phyloP scores from a whole-genome alignment of 2,113 vertebrate species.

The Okapia johnstoni region DNA sequence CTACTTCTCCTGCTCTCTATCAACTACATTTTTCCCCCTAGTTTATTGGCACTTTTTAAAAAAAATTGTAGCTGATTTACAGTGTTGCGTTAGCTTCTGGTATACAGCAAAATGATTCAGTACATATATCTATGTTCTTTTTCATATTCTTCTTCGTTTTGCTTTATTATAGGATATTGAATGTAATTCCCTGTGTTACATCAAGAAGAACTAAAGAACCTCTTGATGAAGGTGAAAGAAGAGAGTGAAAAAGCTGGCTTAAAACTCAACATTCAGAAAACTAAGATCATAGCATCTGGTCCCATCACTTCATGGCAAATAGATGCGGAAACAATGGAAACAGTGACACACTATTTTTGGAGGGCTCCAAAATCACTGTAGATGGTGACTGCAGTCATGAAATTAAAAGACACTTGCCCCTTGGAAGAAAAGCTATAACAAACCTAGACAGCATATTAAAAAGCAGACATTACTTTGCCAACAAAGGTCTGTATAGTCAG shows the following conservation, averaged over 20 bases:
- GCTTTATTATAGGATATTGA: not conserved
- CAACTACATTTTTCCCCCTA: not conserved
- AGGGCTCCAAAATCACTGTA: not conserved
- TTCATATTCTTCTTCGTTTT: not conserved
- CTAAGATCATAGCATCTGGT: not conserved
- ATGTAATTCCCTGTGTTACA: not conserved
- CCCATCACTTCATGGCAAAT: not conserved
- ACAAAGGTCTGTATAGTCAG: not conserved
- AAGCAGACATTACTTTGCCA: not conserved
- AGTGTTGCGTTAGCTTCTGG: not conserved
- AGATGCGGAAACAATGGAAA: not conserved
- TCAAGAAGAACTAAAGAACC: not conserved
- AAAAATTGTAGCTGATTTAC: not conserved
- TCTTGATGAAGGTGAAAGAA: not conserved
- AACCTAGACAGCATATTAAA: not conserved
- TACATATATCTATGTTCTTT: not conserved
- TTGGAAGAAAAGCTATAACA: not conserved
- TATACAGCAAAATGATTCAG: not conserved
- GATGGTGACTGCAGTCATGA: not conserved
- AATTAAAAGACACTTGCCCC: not conserved
- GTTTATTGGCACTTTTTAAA: not conserved
- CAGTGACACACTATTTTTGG: rapidly evolving
- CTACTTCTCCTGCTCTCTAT: not conserved
- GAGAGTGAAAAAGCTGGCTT: not conserved
- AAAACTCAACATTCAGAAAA: not conserved